Percentiles rank a stretch among this genome's conserved stretches.
phyloP scores from a whole-genome alignment of 2,797 vertebrate genomes.

The Hyperoplus immaculatus region DNA sequence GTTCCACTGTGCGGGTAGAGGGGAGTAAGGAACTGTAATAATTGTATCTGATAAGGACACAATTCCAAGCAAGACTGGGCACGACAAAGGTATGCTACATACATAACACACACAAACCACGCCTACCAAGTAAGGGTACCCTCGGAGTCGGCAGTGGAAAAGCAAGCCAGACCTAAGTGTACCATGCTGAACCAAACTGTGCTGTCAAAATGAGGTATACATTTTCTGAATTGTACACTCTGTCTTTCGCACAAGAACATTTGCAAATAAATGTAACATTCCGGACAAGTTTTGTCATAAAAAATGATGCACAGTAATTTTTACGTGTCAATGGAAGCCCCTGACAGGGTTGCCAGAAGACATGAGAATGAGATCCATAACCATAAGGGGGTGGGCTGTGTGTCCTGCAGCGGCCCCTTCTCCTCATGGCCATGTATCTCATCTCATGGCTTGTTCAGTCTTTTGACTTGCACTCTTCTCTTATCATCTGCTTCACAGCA shows the following conservation, averaged over 20 bases:
- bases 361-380: no score
- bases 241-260: not conserved
- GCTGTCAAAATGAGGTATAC: no score
- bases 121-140: no score
- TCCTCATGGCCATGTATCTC: not conserved
- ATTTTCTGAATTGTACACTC: no score
- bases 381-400: no score
- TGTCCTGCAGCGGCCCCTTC: not conserved
- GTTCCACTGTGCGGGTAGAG: no score
- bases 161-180: no score
- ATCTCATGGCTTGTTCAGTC: not conserved
- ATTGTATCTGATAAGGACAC: conserved; percentile 3
- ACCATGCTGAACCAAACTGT: no score
- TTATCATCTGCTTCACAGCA: conserved; percentile 31
- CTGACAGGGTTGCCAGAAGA: no score
- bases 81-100: conserved; percentile 40
- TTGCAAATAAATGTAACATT: not conserved
- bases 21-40: not conserved
- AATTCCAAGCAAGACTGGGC: conserved; percentile 43
- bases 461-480: conserved; percentile 16
- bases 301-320: not conserved
- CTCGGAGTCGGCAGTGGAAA: no score
- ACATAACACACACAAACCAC: not conserved
- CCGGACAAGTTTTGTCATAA: not conserved
- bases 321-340: not conserved